Base-by-base conservation (phyloP, 92 coral and sea anemone genomes). In the Micromussa lordhowensis region DNA sequence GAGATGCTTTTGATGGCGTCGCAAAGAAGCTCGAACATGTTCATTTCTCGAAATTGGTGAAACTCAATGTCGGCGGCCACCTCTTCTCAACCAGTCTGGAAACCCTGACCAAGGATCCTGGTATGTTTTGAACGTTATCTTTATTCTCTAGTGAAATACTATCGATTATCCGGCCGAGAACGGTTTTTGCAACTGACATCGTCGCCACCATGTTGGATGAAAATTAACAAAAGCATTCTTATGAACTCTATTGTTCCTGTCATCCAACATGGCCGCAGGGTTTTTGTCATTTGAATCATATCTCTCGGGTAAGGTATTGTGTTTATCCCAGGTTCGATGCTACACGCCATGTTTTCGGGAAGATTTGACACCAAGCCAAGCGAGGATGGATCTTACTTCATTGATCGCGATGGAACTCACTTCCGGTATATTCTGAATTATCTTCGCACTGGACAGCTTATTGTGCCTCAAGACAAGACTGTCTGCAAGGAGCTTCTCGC, bases 341-440 rank as follows among this genome's bases (percentile, higher is more conserved):
- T n/a, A n/a, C n/a, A n/a, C n/a, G n/a, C n/a, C n/a, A n/a, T n/a
- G n/a, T n/a, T n/a, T n/a, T n/a, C n/a, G n/a, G n/a, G n/a, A n/a
- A n/a, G n/a, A n/a, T n/a, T n/a, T n/a, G n/a, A n/a, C n/a, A n/a
- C n/a, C n/a, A n/a, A n/a, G n/a, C n/a, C n/a, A n/a, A n/a, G n/a
- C n/a, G n/a, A n/a, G n/a, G n/a, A n/a, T n/a, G n/a, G n/a, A n/a
- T n/a, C n/a, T n/a, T n/a, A n/a, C n/a, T n/a, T n/a, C n/a, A n/a
- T n/a, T n/a, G n/a, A n/a, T n/a, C n/a, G n/a, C 35, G 96, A 94
- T 78, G 96, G 96, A 68, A 89, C 96, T 24, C 87, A 85, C 80
- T 92, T 92, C 83, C 83, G 92, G 63, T 93, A 75, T 85, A 90
- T 93, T 54, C 82, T 93, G 90, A 93, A 93, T 69, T 93, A 90